Conservation (phyloP, 2,113 vertebrate species). For the Hippolais icterina region DNA sequence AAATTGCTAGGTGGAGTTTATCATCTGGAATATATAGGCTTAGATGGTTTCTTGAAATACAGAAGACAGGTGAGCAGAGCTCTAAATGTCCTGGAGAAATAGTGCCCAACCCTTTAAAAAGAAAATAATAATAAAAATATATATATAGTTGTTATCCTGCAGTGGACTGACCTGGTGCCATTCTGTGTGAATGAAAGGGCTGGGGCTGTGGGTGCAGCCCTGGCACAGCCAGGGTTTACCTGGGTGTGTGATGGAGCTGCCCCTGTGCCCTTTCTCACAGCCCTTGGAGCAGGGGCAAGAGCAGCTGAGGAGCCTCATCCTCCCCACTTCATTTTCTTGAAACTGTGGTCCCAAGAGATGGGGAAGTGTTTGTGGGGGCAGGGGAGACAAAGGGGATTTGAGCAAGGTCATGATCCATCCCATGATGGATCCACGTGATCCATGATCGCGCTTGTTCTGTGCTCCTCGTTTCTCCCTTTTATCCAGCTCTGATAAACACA, state of each 20-base stretch:
- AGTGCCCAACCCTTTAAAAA: neutral
- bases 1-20: slow-evolving; percentile 35
- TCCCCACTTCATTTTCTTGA: neutral
- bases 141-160: neutral
- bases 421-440: neutral
- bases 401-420: neutral
- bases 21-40: slow-evolving; percentile 32
- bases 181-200: neutral
- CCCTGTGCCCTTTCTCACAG: neutral
- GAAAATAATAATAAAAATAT: neutral
- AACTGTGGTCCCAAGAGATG: neutral
- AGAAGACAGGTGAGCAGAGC: neutral
- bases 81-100: neutral
- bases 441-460: neutral
- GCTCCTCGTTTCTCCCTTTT: neutral
- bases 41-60: slow-evolving; percentile 14
- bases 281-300: neutral
- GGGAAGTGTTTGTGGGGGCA: neutral
- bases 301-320: neutral
- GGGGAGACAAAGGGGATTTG: neutral
- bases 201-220: neutral
- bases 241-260: neutral
- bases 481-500: neutral
- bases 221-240: neutral
- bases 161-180: neutral